Base-by-base conservation (phyloP, 2,113 vertebrate species). In the Rousettus leschenaultii region DNA sequence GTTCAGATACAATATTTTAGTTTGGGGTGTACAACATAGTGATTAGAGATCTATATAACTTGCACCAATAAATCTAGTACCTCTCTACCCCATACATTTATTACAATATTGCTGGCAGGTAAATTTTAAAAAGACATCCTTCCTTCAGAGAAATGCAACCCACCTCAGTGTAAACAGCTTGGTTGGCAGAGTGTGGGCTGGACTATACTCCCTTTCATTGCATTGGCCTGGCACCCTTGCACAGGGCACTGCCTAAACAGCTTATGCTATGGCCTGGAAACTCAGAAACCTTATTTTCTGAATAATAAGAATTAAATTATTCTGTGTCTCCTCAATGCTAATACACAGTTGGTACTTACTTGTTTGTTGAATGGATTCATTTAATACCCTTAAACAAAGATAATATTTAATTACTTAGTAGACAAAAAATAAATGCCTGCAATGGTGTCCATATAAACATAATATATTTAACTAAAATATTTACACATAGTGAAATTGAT, bases 391-490 rank as follows among this genome's bases (percentile, higher is more conserved):
- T 96, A 87, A 74, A 80, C 66, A 83, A 88, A 94, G 61, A 89
- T 93, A 55, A 59, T 24, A 85, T 79, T 59, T 88, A 74, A 86
- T 91, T 85, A 87, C 28, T 94, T 83, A 86, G 65, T 71, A 40
- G 65, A 77, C n/a, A 85, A 92, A 95, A 59, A 89, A 85, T 35
- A 95, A 90, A 40, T 77, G 51, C n/a, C 19, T 35, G 18, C 15
- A 68, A 30, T 48, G 21, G 55, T 66, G 14, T 91, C 65, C 90
- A 53, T 59, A 38, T 82, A 91, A 93, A 40, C 35, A 40, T 33
- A 61, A 2, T 55, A 38, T 73, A 96, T 96, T 96, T 84, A 61
- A 71, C 24, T 79, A 92, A 89, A 94, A 87, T 96, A 88, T 63
- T 90, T 78, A 93, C 11, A 70, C 48, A 73, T 43, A 55, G n/a